Conservation (phyloP, 2,113 vertebrate genomes). For the Monopterus albus region DNA sequence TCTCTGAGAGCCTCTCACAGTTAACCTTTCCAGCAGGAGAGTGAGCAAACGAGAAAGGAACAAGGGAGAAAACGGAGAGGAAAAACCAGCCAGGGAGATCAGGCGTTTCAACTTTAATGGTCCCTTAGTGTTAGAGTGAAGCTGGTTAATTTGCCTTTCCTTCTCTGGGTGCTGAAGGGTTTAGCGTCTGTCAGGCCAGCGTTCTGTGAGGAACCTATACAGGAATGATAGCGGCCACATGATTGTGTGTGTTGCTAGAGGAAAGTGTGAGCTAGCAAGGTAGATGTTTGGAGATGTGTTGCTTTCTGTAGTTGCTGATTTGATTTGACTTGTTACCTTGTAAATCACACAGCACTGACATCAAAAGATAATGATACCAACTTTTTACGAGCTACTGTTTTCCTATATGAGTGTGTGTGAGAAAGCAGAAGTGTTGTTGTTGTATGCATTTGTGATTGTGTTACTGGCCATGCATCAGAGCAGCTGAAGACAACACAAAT, state of each 20-base stretch:
- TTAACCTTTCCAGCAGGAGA: conserved; percentile 80
- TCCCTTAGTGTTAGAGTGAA: conserved; percentile 75
- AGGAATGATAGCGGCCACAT: conserved; percentile 53
- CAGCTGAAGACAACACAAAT: conserved; percentile 73
- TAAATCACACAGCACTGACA: conserved; percentile 9
- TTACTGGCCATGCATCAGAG: conserved; percentile 59
- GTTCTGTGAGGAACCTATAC: conserved; percentile 51
- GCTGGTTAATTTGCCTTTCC: conserved; percentile 79
- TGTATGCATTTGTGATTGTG: conserved; percentile 12
- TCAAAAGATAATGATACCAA: conserved; percentile 31
- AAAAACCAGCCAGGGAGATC: conserved; percentile 75
- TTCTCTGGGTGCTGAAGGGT: conserved; percentile 67
- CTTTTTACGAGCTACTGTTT: conserved; percentile 5
- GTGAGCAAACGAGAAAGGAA: conserved; percentile 76
- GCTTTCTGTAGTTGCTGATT: conserved; percentile 15
- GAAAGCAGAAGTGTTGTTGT: conserved; percentile 13
- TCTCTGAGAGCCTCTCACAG: conserved; percentile 79
- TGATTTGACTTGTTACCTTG: conserved; percentile 16
- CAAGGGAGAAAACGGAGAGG: conserved; percentile 73
- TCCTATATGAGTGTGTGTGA: conserved; percentile 18
- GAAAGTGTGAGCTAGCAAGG: not conserved
- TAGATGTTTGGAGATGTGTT: conserved; percentile 10
- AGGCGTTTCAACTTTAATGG: conserved; percentile 78
- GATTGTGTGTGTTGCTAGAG: conserved; percentile 17
- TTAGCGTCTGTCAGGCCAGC: conserved; percentile 65